These are phyloP conservation scores for Idaea straminata DNA, from an alignment of 2,888 invertebrate species.

Conservation along the genomic window DNA sequence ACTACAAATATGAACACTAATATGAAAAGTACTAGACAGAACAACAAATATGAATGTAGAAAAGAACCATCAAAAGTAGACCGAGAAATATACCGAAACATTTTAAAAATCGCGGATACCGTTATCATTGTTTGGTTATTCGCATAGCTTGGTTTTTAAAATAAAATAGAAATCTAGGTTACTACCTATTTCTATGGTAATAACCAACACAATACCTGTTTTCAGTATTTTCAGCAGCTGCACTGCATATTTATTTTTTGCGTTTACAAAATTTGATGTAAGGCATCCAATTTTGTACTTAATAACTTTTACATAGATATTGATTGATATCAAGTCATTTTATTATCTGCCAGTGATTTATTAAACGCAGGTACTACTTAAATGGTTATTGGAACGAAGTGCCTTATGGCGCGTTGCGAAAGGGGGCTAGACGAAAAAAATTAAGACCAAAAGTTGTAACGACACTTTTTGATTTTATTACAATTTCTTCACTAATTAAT, in stretches of 20 bases:
- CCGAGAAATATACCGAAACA: not conserved
- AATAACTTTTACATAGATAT: not conserved
- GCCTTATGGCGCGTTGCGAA: no score
- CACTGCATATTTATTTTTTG: not conserved
- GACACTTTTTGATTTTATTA: no score
- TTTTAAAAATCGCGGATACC: not conserved
- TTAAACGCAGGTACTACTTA: not conserved
- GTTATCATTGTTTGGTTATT: constrained; percentile 1
- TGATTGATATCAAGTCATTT: not conserved
- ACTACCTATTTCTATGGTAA: not conserved
- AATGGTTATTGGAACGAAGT: no score
- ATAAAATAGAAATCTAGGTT: not conserved
- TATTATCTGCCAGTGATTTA: not conserved
- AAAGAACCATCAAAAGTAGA: not conserved
- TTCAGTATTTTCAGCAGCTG: not conserved
- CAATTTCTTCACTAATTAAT: no score
- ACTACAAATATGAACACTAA: no score
- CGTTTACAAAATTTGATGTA: not conserved
- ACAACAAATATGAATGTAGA: not conserved
- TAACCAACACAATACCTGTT: not conserved
- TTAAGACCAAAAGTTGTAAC: no score
- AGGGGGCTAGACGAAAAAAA: no score
- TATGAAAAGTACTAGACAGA: no score
- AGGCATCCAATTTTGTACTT: no score
- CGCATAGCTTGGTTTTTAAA: not conserved